Base-by-base conservation (phyloP, 2,797 vertebrate species). In the Oophaga sylvatica region DNA sequence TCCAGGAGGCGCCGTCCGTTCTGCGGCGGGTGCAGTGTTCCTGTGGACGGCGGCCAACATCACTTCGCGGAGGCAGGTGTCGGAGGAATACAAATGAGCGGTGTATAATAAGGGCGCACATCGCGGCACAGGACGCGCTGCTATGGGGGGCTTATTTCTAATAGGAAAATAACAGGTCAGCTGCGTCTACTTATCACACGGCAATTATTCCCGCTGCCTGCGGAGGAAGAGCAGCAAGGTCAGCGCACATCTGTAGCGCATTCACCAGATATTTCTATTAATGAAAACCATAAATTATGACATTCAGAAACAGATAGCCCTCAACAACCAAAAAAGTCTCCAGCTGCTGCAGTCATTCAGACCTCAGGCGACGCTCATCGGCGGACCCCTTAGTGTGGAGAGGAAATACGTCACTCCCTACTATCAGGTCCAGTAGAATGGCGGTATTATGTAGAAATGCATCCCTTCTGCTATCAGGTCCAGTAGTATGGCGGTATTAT, bases 91-190 rank as follows among this genome's bases (percentile, higher is more conserved):
- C 86, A 76, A 59, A 87, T 87, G 86, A 87, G 85, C 35, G 13
- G 12, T 63, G 19, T 41, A 29, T 83, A 83, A 78, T 77, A 53
- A 59, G 26, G 48, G 70, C 45, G 35, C 41, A 26, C 70, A 56
- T 31, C 22, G 35, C 68, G 22, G 68, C 68, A 57, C 60, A 35
- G 80, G 71, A 76, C 63, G 31, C 70, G 45, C 80, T 67, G 8
- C 59, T 71, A 80, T 13, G 35, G 78, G 48, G 35, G 75, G 85
- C 81, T 81, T 87, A 87, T 81, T 53, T 70, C 79, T 87, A 87
- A 87, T 70, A 87, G 86, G 62, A 79, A 87, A 87, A 87, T 87
- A 87, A 83, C 73, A 83, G 81, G 80, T 83, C 81, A 87, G 86
- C 81, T 79, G 86, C 59, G 80, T 29, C 86, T 81, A 80, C 59